These are phyloP conservation scores for Clinocottus analis DNA, from an alignment of 2,113 vertebrate species.

Conservation along the genomic window DNA sequence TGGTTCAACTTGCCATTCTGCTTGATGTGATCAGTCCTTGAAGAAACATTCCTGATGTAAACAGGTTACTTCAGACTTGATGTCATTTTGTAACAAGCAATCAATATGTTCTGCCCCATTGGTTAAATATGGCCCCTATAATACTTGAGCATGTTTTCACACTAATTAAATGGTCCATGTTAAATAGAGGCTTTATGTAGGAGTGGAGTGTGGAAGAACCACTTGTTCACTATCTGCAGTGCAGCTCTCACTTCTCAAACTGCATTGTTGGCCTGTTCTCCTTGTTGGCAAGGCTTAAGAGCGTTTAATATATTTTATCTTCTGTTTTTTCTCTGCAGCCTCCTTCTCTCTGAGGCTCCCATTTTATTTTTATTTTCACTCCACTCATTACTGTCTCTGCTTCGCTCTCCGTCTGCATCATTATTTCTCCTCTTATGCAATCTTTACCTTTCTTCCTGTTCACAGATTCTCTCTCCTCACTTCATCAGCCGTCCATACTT, in stretches of 20 bases:
- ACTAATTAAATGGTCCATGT: constrained; percentile 27
- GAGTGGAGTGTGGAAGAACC: constrained; percentile 29
- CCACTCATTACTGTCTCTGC: background rate
- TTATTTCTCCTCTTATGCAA: constrained; percentile 16
- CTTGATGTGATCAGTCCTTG: background rate
- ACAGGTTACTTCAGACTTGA: background rate
- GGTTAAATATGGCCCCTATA: background rate
- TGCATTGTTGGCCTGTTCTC: constrained; percentile 57
- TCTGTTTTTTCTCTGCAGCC: constrained; percentile 43
- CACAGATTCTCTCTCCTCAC: background rate
- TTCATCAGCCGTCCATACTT: background rate
- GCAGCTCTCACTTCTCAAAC: constrained; percentile 66
- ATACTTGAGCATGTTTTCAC: background rate
- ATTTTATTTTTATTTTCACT: background rate
- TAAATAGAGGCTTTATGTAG: constrained; percentile 19
- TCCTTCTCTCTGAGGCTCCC: background rate
- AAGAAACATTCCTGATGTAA: background rate
- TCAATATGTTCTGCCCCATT: background rate
- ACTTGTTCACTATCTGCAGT: constrained; percentile 70
- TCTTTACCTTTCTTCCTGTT: constrained; percentile 15
- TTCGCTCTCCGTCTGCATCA: constrained; percentile 12
- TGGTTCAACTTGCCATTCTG: background rate
- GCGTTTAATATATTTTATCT: constrained; percentile 56
- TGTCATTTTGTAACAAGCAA: background rate
- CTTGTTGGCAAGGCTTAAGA: constrained; percentile 53